A percentile compares a stretch with the other conserved stretches of the same genome.
phyloP scores from a whole-genome alignment of 2,797 vertebrate genomes.

The Bovichtus variegatus region DNA sequence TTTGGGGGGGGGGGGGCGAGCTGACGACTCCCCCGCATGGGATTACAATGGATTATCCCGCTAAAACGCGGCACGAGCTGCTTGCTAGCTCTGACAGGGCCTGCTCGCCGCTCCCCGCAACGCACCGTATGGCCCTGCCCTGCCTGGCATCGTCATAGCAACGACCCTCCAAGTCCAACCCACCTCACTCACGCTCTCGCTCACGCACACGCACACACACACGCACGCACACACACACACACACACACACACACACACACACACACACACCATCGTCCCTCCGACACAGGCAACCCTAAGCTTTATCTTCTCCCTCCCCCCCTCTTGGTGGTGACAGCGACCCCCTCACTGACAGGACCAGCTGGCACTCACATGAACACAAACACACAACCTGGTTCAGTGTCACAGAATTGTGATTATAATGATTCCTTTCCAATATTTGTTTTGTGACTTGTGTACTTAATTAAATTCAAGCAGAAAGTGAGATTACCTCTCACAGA shows the following conservation, averaged over 20 bases:
- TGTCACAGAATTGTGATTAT: neutral
- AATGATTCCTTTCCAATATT: neutral
- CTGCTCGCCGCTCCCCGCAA: slow-evolving; percentile 39
- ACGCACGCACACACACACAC: slow-evolving; percentile 25
- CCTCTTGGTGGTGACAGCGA: slow-evolving; percentile 7
- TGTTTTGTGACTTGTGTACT: neutral
- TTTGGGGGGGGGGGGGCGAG: neutral
- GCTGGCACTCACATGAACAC: slow-evolving; percentile 18
- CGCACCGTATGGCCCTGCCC: slow-evolving; percentile 19
- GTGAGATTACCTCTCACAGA: neutral
- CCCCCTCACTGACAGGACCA: slow-evolving; percentile 27
- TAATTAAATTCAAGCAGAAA: neutral
- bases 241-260: slow-evolving; percentile 4
- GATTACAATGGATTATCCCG: slow-evolving; percentile 86
- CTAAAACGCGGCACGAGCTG: slow-evolving; percentile 79
- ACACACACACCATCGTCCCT: neutral
- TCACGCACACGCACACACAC: slow-evolving; percentile 20
- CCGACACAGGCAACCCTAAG: neutral
- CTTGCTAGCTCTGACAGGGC: slow-evolving; percentile 52
- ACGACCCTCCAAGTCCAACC: slow-evolving; percentile 27
- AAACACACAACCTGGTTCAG: neutral
- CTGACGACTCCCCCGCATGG: slow-evolving; percentile 69
- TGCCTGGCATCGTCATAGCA: slow-evolving; percentile 63
- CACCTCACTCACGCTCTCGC: neutral
- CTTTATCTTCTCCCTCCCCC: neutral